Conservation (phyloP, 2,888 invertebrate species). For the Nemoura dubitans region DNA sequence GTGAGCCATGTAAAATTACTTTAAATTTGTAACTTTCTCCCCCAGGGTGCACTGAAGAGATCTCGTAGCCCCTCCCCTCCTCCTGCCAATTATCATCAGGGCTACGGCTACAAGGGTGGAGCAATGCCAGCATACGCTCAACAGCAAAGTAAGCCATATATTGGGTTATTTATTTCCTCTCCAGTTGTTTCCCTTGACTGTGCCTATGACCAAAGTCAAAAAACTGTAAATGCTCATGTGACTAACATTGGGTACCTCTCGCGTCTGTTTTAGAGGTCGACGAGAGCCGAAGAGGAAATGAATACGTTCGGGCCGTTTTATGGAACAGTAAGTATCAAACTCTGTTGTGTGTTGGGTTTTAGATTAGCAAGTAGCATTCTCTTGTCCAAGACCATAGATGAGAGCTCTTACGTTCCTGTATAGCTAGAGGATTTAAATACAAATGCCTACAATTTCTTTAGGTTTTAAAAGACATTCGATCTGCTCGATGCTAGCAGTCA, state of each 20-base stretch:
- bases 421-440: too few relatives aligned
- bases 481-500: too few relatives aligned
- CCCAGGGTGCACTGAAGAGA: slow-evolving; percentile 69
- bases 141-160: slow-evolving; percentile 65
- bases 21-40: slow-evolving; percentile 55
- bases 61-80: slow-evolving; percentile 69
- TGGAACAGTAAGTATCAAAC: slow-evolving; percentile 80
- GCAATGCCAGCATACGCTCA: slow-evolving; percentile 68
- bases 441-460: too few relatives aligned
- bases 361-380: neutral
- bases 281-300: slow-evolving; percentile 81
- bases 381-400: neutral
- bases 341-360: neutral
- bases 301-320: slow-evolving; percentile 80
- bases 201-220: too few relatives aligned
- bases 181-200: too few relatives aligned
- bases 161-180: neutral
- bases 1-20: too few relatives aligned
- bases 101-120: slow-evolving; percentile 66
- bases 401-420: too few relatives aligned
- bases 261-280: slow-evolving; percentile 71
- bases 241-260: neutral
- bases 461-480: too few relatives aligned
- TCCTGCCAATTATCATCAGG: slow-evolving; percentile 65
- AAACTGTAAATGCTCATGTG: too few relatives aligned